Conservation (phyloP, 1,140 invertebrate genomes). For the Contarinia nasturtii region DNA sequence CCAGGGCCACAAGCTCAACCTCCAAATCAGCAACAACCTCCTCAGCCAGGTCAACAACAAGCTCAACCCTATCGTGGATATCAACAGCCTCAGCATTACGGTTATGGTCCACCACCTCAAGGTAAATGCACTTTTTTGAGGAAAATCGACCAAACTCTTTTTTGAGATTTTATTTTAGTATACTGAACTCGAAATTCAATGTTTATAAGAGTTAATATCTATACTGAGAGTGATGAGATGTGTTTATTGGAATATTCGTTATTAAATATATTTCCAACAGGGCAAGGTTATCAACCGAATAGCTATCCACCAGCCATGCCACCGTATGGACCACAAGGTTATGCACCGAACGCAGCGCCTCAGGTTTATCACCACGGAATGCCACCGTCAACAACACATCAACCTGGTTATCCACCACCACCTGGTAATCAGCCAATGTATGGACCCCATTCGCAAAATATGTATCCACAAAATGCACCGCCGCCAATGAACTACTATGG, state of each 20-base stretch:
- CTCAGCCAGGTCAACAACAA: slow-evolving; percentile 22
- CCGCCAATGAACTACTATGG: no score
- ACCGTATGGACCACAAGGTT: slow-evolving; percentile 5
- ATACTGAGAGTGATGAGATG: no score
- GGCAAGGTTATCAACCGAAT: slow-evolving; percentile 4
- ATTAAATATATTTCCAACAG: background rate
- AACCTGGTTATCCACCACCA: slow-evolving; percentile 6
- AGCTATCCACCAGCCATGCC: slow-evolving; percentile 15
- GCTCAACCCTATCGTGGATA: slow-evolving; percentile 22
- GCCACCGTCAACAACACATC: slow-evolving; percentile 9
- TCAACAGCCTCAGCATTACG: slow-evolving; percentile 15
- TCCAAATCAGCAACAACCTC: slow-evolving; percentile 20
- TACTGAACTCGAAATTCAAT: background rate
- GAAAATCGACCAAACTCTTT: no score
- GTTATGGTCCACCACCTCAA: slow-evolving; percentile 13
- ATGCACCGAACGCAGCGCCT: slow-evolving; percentile 11
- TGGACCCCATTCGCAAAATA: no score
- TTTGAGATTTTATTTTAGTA: slow-evolving; percentile 17
- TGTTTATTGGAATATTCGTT: background rate
- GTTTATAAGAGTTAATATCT: no score
- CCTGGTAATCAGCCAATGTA: slow-evolving; percentile 5
- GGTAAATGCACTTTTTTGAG: slow-evolving; percentile 11
- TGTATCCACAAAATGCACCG: no score
- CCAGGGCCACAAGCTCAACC: slow-evolving; percentile 6
- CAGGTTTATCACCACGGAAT: slow-evolving; percentile 16